Evolutionary conservation across 2,113 vertebrate genomes (phyloP).

Genomic region (Lipophrys pholis): DNA sequence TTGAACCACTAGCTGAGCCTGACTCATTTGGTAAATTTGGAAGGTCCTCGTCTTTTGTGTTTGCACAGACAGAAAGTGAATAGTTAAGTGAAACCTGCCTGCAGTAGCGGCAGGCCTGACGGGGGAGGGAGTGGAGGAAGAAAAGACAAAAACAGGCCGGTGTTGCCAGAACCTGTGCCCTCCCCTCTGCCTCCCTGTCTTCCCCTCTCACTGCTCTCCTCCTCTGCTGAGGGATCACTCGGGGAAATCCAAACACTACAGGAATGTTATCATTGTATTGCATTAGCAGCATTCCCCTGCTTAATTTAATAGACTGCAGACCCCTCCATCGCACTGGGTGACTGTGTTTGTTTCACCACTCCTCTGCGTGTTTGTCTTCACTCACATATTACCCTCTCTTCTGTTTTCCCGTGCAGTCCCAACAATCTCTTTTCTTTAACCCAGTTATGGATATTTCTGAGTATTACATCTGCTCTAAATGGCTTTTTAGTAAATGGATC

Average conservation of each 20-base stretch:
- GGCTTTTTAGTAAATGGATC: no score
- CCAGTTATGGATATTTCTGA: background rate
- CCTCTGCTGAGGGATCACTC: no score
- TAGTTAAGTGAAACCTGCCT: no score
- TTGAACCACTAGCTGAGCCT: no score
- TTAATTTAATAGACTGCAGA: slow-evolving; percentile 78
- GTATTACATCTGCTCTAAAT: no score
- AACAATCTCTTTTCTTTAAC: background rate
- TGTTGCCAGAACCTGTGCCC: no score
- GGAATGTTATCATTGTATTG: slow-evolving; percentile 83
- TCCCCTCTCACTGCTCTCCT: background rate
- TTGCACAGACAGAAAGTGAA: no score
- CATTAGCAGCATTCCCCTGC: slow-evolving; percentile 77
- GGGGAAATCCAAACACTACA: slow-evolving; percentile 82
- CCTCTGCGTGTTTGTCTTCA: background rate
- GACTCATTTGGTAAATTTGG: no score
- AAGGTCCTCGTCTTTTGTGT: no score
- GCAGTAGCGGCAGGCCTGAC: slow-evolving; percentile 27
- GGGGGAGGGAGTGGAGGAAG: slow-evolving; percentile 21
- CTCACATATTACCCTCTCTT: slow-evolving; percentile 4
- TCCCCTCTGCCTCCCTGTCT: no score
- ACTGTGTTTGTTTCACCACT: slow-evolving; percentile 52
- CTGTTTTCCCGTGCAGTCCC: slow-evolving; percentile 9
- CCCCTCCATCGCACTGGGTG: slow-evolving; percentile 49
- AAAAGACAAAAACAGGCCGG: slow-evolving; percentile 66